Conservation (phyloP, 1,140 invertebrate species). For the Zaprionus tsacasi region DNA sequence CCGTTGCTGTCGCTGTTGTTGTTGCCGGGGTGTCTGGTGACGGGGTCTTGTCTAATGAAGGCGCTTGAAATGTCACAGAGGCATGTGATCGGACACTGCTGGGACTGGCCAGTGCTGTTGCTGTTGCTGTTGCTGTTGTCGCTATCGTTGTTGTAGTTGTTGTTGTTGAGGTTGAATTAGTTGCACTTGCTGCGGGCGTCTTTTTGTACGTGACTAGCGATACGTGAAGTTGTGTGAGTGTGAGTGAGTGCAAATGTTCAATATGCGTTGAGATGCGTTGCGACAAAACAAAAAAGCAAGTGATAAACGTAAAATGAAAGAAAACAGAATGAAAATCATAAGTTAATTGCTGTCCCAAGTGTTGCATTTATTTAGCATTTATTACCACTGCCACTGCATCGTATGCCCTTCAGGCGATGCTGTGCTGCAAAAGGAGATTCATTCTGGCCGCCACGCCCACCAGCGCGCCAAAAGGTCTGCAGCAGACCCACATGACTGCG, state of each 20-base stretch:
- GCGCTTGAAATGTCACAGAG: constrained; percentile 68
- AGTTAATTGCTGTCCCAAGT: constrained; percentile 16
- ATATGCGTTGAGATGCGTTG: constrained; percentile 31
- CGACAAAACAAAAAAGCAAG: constrained; percentile 13
- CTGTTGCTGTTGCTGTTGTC: constrained; percentile 8
- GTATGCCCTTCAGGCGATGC: constrained; percentile 79
- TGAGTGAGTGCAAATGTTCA: constrained; percentile 5
- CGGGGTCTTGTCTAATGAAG: constrained; percentile 61
- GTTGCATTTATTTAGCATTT: constrained; percentile 3
- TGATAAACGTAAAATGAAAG: constrained; percentile 33
- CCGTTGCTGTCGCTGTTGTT: constrained; percentile 22
- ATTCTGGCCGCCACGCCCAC: constrained; percentile 36
- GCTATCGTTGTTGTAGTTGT: constrained; percentile 28
- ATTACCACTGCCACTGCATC: constrained; percentile 82
- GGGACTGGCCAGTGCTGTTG: constrained; percentile 28
- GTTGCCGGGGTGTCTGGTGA: constrained; percentile 24
- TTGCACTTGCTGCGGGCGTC: constrained; percentile 52
- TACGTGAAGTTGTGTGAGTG: constrained; percentile 37
- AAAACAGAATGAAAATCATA: constrained; percentile 43
- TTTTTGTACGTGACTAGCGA: constrained; percentile 79
- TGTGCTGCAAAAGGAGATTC: constrained; percentile 57
- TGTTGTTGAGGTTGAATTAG: constrained; percentile 40
- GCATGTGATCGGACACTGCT: constrained; percentile 60
- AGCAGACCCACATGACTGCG: constrained; percentile 75
- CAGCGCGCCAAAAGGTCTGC: constrained; percentile 56